Percentiles rank a stretch among this genome's conserved stretches.
Evolutionary conservation across 2,113 vertebrate genomes (phyloP).

Genomic region (Rhodinocichla rosea): DNA sequence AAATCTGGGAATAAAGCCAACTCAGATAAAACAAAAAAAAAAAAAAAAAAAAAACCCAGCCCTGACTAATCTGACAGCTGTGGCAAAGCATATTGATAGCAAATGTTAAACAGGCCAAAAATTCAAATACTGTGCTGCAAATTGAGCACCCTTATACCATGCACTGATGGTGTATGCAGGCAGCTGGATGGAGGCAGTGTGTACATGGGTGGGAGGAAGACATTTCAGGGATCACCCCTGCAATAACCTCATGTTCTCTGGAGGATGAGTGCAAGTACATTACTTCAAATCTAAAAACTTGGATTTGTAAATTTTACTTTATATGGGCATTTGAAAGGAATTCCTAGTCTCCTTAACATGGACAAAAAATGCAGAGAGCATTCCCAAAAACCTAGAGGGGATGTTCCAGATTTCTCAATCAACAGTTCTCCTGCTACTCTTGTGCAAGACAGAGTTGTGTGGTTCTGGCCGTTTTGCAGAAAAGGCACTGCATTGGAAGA

Average conservation of each 20-base stretch:
- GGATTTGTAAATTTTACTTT: neutral
- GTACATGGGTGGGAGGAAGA: neutral
- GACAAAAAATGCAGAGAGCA: neutral
- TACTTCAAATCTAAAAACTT: neutral
- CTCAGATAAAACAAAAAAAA: neutral
- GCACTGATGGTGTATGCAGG: neutral
- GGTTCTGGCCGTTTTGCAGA: neutral
- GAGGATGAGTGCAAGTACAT: neutral
- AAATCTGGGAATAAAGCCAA: constrained; percentile 75
- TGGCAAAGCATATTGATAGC: constrained; percentile 46
- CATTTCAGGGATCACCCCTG: neutral
- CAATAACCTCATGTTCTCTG: neutral
- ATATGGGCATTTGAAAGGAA: neutral
- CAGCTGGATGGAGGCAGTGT: neutral
- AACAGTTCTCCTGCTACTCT: neutral
- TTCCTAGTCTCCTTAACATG: neutral
- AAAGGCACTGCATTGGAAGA: neutral
- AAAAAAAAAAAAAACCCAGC: accelerated
- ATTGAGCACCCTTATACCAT: neutral
- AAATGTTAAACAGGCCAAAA: constrained; percentile 46
- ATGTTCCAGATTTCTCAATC: neutral
- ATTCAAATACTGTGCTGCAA: constrained; percentile 1
- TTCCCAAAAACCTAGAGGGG: neutral
- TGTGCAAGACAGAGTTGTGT: neutral
- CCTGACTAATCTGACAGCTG: constrained; percentile 69